These are phyloP conservation scores for Mormyrus hasselquistii DNA, from an alignment of 2,797 vertebrate species.

Conservation along the genomic window DNA sequence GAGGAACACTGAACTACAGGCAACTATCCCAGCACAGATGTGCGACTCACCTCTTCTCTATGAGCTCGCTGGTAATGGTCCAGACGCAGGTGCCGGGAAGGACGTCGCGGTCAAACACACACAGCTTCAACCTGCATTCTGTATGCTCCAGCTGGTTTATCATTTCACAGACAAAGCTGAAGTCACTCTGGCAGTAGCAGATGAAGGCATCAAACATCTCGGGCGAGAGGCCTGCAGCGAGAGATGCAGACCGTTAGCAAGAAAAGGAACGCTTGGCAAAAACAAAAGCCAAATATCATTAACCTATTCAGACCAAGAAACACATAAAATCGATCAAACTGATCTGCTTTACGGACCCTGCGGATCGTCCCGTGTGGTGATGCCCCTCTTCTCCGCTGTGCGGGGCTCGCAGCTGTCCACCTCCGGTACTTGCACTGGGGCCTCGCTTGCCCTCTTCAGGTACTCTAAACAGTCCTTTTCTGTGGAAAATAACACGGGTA, in stretches of 20 bases:
- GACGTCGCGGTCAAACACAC: constrained; percentile 91
- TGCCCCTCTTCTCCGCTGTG: constrained; percentile 53
- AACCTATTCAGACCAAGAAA: neutral
- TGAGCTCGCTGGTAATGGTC: constrained; percentile 92
- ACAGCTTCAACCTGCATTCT: constrained; percentile 76
- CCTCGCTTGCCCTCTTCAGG: constrained; percentile 52
- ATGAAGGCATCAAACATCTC: constrained; percentile 95
- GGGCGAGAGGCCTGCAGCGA: constrained; percentile 57
- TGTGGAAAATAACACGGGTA: constrained; percentile 36
- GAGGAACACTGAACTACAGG: neutral
- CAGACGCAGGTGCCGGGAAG: constrained; percentile 89
- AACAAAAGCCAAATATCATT: neutral
- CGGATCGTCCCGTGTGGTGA: constrained; percentile 75
- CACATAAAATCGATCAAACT: neutral
- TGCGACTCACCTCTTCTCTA: constrained; percentile 73
- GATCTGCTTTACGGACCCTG: constrained; percentile 53
- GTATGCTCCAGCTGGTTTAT: constrained; percentile 87
- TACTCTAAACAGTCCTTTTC: constrained; percentile 78
- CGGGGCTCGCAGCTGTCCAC: constrained; percentile 79
- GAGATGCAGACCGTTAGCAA: neutral
- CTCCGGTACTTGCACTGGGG: constrained; percentile 78
- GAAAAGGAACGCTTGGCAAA: neutral
- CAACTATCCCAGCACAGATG: neutral
- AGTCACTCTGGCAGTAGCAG: constrained; percentile 88
- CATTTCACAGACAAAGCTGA: constrained; percentile 88